Evolutionary conservation across 2,797 vertebrate species (phyloP).

Genomic region (Epinephelus awoara): DNA sequence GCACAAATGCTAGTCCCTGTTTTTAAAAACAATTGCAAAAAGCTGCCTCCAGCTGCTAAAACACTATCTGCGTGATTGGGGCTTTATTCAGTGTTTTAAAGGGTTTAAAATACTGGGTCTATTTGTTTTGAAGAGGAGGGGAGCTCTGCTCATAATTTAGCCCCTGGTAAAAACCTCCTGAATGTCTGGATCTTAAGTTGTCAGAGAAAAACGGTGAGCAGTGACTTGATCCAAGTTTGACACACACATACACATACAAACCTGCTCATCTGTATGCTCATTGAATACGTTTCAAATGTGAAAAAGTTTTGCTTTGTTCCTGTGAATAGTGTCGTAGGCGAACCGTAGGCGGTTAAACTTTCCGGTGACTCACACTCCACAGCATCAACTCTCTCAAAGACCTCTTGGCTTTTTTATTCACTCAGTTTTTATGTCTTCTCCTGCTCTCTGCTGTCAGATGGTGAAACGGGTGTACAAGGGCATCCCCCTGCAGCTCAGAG

Average conservation of each 20-base stretch:
- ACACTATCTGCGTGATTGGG: too few species aligned
- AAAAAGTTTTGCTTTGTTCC: neutral
- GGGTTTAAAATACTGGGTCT: too few species aligned
- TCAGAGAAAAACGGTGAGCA: neutral
- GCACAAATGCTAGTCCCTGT: too few species aligned
- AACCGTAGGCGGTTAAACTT: conserved; percentile 30
- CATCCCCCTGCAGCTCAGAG: conserved; percentile 89
- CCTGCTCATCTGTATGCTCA: neutral
- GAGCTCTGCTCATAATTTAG: too few species aligned
- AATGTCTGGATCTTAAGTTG: too few species aligned
- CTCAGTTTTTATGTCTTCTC: neutral
- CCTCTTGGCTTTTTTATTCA: neutral
- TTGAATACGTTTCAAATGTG: neutral
- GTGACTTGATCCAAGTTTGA: neutral
- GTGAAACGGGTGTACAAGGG: conserved; percentile 89
- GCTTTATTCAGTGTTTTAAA: too few species aligned
- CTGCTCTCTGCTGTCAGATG: conserved; percentile 80
- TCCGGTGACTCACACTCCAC: conserved; percentile 30
- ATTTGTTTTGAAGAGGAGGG: too few species aligned
- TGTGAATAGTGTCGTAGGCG: conserved; percentile 25
- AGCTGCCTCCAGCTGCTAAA: too few species aligned
- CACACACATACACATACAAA: neutral
- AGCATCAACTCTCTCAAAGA: neutral
- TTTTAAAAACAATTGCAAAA: too few species aligned
- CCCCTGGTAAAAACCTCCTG: too few species aligned